Evolutionary conservation across 2,797 vertebrate genomes (phyloP).

Genomic region (Decapterus maruadsi): DNA sequence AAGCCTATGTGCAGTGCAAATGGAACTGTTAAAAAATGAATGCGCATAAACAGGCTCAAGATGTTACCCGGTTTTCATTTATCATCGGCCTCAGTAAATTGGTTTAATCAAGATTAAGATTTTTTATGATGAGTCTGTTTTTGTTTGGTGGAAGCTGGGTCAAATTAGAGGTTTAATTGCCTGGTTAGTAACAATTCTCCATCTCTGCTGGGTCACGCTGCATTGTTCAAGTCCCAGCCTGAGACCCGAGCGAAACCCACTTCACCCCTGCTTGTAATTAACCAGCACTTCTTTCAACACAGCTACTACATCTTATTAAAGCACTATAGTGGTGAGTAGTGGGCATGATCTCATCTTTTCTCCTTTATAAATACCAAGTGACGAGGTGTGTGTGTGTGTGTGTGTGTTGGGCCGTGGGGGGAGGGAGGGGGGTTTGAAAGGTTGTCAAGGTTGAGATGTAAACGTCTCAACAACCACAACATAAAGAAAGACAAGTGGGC

Average conservation of each 20-base stretch:
- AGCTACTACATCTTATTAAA: neutral
- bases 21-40: neutral
- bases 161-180: neutral
- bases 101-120: neutral
- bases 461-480: constrained; percentile 10
- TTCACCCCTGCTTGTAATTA: constrained; percentile 5
- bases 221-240: neutral
- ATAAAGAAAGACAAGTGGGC: constrained; percentile 28
- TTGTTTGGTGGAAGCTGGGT: neutral
- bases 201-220: neutral
- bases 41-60: neutral
- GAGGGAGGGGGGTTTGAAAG: too few relatives aligned
- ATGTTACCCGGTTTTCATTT: neutral
- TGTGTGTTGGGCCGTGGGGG: too few relatives aligned
- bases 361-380: constrained; percentile 51
- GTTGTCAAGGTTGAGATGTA: constrained; percentile 20
- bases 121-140: neutral
- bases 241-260: neutral
- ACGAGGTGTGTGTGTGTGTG: neutral
- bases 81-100: neutral
- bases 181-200: neutral
- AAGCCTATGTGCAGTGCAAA: neutral
- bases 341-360: constrained; percentile 34
- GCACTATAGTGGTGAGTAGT: neutral
- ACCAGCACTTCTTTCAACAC: constrained; percentile 3